Conservation (phyloP, 2,888 invertebrate genomes). For the Melieria crassipennis region DNA sequence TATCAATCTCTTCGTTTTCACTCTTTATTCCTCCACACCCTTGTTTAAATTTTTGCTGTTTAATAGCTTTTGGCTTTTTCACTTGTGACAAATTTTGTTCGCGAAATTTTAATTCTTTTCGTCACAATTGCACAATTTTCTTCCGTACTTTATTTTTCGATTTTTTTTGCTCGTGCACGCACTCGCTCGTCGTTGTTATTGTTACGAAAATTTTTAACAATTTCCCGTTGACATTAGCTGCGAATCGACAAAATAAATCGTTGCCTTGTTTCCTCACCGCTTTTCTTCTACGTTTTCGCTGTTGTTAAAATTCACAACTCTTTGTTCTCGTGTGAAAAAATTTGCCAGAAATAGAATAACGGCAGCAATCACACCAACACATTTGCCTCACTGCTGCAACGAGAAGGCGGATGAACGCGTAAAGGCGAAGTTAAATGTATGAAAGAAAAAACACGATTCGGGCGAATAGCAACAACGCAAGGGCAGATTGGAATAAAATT, state of each 20-base stretch:
- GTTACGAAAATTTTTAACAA: background rate
- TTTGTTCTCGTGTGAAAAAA: slow-evolving; percentile 28
- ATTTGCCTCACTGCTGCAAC: slow-evolving; percentile 8
- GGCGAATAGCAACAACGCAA: background rate
- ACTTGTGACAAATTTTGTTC: slow-evolving; percentile 16
- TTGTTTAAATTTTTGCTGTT: slow-evolving; percentile 16
- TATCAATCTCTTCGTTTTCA: slow-evolving; percentile 16
- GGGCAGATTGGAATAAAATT: background rate
- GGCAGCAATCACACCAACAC: background rate
- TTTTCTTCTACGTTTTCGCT: slow-evolving; percentile 5
- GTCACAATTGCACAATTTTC: slow-evolving; percentile 36
- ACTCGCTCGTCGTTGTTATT: background rate
- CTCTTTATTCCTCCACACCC: background rate
- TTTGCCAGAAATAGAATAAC: slow-evolving; percentile 32
- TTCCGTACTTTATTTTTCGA: slow-evolving; percentile 15
- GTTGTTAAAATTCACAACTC: slow-evolving; percentile 10
- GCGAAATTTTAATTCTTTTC: slow-evolving; percentile 26
- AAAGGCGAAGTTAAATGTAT: background rate
- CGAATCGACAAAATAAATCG: no score
- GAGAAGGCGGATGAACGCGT: slow-evolving; percentile 16
- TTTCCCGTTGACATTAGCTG: background rate
- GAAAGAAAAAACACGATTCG: background rate
- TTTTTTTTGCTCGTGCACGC: background rate
- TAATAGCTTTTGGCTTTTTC: slow-evolving; percentile 23
- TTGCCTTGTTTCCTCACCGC: background rate